Evolutionary conservation across 2,113 vertebrate species (phyloP).

Genomic region (Hemiprocne comata): DNA sequence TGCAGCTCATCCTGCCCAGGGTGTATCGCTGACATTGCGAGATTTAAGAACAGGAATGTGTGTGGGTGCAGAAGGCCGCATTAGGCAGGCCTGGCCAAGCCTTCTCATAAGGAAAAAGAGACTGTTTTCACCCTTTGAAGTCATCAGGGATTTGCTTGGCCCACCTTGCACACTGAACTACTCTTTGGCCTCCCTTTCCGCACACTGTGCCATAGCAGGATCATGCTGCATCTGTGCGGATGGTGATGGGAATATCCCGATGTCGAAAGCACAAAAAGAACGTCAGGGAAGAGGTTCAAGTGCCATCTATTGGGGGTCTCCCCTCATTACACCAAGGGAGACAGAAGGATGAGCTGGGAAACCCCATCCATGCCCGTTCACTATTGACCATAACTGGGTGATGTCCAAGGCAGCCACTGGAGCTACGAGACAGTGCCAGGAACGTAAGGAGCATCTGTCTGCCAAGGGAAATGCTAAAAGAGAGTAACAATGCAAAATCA

Average conservation of each 20-base stretch:
- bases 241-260: neutral
- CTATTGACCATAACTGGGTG: neutral
- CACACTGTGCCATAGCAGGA: neutral
- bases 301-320: slow-evolving; percentile 53
- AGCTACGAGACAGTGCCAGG: neutral
- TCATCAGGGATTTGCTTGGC: neutral
- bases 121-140: neutral
- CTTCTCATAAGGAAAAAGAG: neutral
- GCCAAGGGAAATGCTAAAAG: neutral
- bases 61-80: neutral
- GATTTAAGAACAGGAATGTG: neutral
- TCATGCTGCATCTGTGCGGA: fast-evolving
- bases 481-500: neutral
- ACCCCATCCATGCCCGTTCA: neutral
- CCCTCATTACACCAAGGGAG: neutral
- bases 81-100: slow-evolving; percentile 17
- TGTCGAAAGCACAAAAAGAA: fast-evolving
- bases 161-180: neutral
- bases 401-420: neutral
- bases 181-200: neutral
- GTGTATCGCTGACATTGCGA: neutral
- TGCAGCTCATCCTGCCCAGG: neutral
- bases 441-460: neutral
- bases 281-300: neutral
- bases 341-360: neutral